These are phyloP conservation scores for Pipistrellus kuhlii DNA, from an alignment of 2,797 vertebrate genomes.

Conservation along the genomic window DNA sequence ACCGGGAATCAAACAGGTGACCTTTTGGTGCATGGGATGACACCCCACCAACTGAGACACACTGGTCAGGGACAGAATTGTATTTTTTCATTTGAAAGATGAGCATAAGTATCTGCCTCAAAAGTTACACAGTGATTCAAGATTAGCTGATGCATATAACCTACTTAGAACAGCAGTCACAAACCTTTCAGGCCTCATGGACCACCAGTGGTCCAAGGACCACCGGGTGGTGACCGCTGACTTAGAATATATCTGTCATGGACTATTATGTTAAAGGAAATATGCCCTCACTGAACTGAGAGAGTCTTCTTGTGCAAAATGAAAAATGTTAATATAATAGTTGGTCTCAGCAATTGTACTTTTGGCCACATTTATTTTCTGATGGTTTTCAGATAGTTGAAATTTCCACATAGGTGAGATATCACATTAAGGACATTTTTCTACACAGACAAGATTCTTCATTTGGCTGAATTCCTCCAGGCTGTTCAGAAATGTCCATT, in stretches of 20 bases:
- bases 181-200: too few species aligned
- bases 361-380: neutral
- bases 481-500: slow-evolving; percentile 1
- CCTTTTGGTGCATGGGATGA: too few species aligned
- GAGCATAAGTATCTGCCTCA: neutral
- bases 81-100: slow-evolving; percentile 40
- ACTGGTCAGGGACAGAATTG: neutral
- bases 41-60: too few species aligned
- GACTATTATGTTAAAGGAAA: neutral
- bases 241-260: neutral
- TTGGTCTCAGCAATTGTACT: neutral
- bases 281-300: neutral
- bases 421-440: neutral
- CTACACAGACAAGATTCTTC: neutral
- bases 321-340: neutral
- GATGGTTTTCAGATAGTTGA: neutral
- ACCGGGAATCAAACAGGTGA: neutral
- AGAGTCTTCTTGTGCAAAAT: neutral
- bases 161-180: neutral
- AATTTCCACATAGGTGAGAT: slow-evolving; percentile 13
- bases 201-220: too few species aligned
- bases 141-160: neutral
- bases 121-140: neutral
- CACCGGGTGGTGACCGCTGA: too few species aligned
- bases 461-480: slow-evolving; percentile 2